A percentile compares a stretch with the other conserved stretches of the same genome.
These are phyloP conservation scores for Megaleporinus macrocephalus DNA, from an alignment of 2,113 vertebrate genomes.

Conservation along the genomic window DNA sequence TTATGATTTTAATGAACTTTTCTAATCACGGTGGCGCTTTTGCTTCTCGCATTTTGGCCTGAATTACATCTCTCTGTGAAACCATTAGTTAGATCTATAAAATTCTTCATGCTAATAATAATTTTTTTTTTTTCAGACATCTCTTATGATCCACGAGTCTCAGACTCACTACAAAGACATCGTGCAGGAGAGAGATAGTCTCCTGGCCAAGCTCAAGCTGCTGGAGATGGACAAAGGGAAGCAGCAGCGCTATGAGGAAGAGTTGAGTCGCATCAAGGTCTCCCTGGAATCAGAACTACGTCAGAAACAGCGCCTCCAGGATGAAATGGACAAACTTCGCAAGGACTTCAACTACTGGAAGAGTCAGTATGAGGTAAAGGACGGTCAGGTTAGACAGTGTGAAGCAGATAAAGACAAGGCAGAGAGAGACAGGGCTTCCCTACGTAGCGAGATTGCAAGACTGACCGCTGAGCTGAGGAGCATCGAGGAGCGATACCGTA, in stretches of 20 bases:
- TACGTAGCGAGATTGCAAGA: constrained; percentile 87
- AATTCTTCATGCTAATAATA: not conserved
- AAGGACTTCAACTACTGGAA: constrained; percentile 92
- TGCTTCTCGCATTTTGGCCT: not conserved
- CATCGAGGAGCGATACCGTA: constrained; percentile 86
- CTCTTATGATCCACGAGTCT: constrained; percentile 85
- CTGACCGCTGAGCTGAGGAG: constrained; percentile 86
- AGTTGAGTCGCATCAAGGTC: constrained; percentile 87
- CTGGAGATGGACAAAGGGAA: constrained; percentile 90
- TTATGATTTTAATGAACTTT: not conserved
- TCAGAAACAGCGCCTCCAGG: constrained; percentile 88
- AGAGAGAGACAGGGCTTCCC: constrained; percentile 81
- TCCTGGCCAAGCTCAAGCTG: constrained; percentile 88
- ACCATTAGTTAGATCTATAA: not conserved
- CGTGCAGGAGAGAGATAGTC: constrained; percentile 86
- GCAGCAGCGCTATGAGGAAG: constrained; percentile 86
- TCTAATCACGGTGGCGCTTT: not conserved
- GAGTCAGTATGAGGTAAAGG: constrained; percentile 87
- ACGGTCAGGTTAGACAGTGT: constrained; percentile 82
- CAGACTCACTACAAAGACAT: constrained; percentile 86
- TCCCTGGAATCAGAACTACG: constrained; percentile 87
- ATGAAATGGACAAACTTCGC: constrained; percentile 86
- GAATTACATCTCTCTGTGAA: not conserved
- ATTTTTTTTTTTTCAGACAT: constrained; percentile 80
- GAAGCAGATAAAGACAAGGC: constrained; percentile 85